Conservation (phyloP, 2,888 invertebrate genomes). For the Limnephilus marmoratus region DNA sequence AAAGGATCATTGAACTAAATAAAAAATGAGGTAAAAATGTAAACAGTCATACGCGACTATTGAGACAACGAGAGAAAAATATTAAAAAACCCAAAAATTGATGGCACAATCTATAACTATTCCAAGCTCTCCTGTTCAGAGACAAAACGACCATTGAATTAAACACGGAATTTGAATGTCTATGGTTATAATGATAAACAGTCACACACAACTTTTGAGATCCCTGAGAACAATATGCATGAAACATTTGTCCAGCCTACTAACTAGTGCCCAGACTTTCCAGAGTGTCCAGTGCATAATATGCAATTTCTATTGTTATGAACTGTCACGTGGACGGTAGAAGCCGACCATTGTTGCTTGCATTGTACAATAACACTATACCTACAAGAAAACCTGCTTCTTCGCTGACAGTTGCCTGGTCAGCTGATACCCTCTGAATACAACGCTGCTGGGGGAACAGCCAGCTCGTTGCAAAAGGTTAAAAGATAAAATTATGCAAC, state of each 20-base stretch:
- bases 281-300: not conserved
- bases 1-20: no score
- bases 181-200: no score
- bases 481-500: conserved; percentile 13
- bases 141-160: not conserved
- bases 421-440: not conserved
- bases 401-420: not conserved
- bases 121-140: not conserved
- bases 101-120: not conserved
- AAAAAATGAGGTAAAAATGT: no score
- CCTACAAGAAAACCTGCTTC: not conserved
- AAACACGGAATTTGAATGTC: not conserved
- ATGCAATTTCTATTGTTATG: not conserved
- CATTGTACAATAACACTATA: not conserved
- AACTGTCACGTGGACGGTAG: not conserved
- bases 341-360: not conserved
- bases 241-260: not conserved
- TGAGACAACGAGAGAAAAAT: no score
- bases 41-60: no score
- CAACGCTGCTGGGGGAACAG: not conserved
- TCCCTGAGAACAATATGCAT: not conserved
- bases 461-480: conserved; percentile 8
- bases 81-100: no score
- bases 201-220: not conserved
- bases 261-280: not conserved